phyloP scores from a whole-genome alignment of 1,140 invertebrate species.

The Achroia grisella region DNA sequence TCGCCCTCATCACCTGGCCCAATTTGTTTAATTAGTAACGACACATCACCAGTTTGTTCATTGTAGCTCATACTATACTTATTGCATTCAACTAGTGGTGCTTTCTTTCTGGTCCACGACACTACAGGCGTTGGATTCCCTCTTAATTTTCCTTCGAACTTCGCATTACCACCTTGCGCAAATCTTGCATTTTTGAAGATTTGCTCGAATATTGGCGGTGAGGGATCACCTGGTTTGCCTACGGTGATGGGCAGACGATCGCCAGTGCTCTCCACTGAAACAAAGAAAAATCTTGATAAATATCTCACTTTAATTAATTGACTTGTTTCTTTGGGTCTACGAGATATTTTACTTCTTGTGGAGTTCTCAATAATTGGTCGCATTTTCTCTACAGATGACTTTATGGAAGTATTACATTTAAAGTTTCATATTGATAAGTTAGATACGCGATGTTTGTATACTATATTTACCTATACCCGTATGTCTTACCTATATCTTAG shows the following conservation, averaged over 20 bases:
- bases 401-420: no score
- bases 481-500: no score
- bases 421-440: no score
- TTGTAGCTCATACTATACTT: conserved; percentile 93
- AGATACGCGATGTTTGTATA: no score
- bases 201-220: conserved; percentile 93
- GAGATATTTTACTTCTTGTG: no score
- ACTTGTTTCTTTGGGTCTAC: no score
- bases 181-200: conserved; percentile 95
- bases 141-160: conserved; percentile 92
- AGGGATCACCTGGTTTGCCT: conserved; percentile 78
- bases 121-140: conserved; percentile 96
- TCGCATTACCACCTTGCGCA: conserved; percentile 92
- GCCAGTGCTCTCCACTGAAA: conserved; percentile 66
- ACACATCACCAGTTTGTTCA: conserved; percentile 88
- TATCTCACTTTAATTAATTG: not conserved
- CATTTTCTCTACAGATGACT: no score
- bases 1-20: conserved; percentile 96
- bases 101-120: conserved; percentile 94
- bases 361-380: no score
- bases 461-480: no score
- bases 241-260: conserved; percentile 63
- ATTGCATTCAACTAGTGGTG: conserved; percentile 84
- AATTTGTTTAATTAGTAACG: conserved; percentile 91
- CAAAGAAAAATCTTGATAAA: conserved; percentile 24